Conservation (phyloP, 2,888 invertebrate species). For the Aphodius sticticus region DNA sequence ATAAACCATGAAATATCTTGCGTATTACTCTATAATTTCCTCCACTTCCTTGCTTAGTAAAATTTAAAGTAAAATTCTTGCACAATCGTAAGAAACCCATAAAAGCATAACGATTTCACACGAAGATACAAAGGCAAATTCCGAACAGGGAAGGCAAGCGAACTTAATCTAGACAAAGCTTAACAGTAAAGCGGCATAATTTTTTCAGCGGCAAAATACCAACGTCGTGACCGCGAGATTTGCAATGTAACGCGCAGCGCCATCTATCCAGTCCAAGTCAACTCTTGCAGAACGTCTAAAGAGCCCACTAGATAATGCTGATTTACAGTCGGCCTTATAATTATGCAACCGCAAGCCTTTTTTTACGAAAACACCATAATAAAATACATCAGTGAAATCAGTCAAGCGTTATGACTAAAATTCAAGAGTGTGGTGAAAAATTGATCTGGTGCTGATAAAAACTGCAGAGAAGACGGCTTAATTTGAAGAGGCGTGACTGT, state of each 20-base stretch:
- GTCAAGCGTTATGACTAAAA: neutral
- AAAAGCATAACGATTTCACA: slow-evolving; percentile 21
- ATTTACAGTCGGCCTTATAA: slow-evolving; percentile 21
- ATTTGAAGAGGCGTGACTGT: neutral
- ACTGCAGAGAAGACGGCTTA: neutral
- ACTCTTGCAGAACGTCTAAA: slow-evolving; percentile 13
- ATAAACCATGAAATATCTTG: no score
- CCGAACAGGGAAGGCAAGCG: neutral
- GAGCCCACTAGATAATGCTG: slow-evolving; percentile 17
- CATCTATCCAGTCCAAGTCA: slow-evolving; percentile 12
- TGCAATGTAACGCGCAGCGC: slow-evolving; percentile 30
- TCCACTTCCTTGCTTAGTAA: neutral
- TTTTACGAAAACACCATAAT: neutral
- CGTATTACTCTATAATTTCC: neutral
- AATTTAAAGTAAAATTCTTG: no score
- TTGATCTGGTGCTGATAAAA: neutral
- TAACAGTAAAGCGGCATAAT: slow-evolving; percentile 27
- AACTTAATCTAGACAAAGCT: slow-evolving; percentile 17
- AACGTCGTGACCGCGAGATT: slow-evolving; percentile 35
- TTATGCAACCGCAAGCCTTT: slow-evolving; percentile 20
- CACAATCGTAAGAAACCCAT: neutral
- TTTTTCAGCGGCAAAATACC: slow-evolving; percentile 29
- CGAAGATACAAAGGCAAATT: slow-evolving; percentile 12
- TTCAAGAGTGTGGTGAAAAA: neutral
- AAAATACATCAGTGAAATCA: neutral